phyloP scores from a whole-genome alignment of 2,888 invertebrate species.

The Microchrysa polita region DNA sequence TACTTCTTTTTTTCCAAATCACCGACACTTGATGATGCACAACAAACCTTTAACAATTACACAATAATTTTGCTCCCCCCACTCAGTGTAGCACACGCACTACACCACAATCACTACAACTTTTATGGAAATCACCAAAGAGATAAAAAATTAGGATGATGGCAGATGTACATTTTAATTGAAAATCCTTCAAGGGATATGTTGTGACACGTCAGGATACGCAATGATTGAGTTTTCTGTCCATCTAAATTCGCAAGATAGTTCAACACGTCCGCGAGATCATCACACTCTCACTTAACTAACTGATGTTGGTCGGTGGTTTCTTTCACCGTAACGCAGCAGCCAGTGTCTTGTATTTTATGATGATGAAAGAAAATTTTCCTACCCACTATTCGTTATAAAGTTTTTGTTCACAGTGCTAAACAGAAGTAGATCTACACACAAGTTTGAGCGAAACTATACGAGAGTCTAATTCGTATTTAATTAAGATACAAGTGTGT shows the following conservation, averaged over 20 bases:
- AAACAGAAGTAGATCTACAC: constrained; percentile 22
- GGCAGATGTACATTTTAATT: no score
- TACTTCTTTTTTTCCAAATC: constrained; percentile 25
- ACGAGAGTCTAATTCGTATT: no score
- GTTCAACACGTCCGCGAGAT: constrained; percentile 40
- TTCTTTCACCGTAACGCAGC: constrained; percentile 4
- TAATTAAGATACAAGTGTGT: no score
- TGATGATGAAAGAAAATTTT: constrained; percentile 31
- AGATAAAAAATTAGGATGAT: no score
- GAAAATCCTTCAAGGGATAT: no score
- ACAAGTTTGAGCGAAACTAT: not conserved
- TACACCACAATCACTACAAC: not conserved
- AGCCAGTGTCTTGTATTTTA: constrained; percentile 23
- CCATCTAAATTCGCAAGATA: constrained; percentile 23
- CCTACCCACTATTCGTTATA: not conserved
- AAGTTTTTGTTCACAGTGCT: constrained; percentile 19
- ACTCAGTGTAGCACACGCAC: not conserved
- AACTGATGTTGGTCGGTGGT: constrained; percentile 28
- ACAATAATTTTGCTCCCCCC: not conserved
- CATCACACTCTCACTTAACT: constrained; percentile 44
- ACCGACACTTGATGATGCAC: constrained; percentile 12
- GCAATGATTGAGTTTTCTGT: not conserved
- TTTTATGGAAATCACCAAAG: not conserved
- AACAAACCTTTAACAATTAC: not conserved
- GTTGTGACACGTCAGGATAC: not conserved